Evolutionary conservation across 2,888 invertebrate genomes (phyloP), one percentile per base, ranked within the genome.

Genomic region (Micoletzkya japonica): DNA sequence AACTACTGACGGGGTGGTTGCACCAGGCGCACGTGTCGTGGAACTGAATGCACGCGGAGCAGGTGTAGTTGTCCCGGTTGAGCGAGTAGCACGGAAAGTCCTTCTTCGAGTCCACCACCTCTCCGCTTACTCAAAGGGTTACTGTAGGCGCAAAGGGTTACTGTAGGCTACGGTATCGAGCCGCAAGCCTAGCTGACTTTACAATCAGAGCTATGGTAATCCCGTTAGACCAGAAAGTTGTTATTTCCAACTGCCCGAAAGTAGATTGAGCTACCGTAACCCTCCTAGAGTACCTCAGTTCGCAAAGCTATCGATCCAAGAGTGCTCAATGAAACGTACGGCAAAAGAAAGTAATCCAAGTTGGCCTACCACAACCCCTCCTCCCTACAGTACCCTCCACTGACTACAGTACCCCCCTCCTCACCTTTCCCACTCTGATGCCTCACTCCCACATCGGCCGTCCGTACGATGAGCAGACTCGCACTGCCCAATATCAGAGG

Each of bases 1-100:
- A 44, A n/a, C 14, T 17, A 72, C 80, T 72, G 34, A 84, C 85
- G 72, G 80, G 79, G 32, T 77, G 74, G 50, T 77, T 77, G 73
- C 85, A 85, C 85, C 85, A 85, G 17, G 85, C 85, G 67, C 85
- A 85, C 1, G 82, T 76, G 49, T 82, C 83, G 70, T 85, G 85
- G 50, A 80, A 73, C 61, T 82, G 83, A 60, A 85, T 85, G 71
- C 85, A 85, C 0, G 78, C 79, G 7, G 77, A 76, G 73, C 85
- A 85, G 32, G 85, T 85, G 75, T 85, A 84, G 73, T 86, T 85
- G 39, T 86, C 84, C 2, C 79, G 69, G 17, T 83, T 74, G 57
- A 86, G 73, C 4, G 83, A 83, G 71, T 84, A 80, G 71, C 86
- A 86, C 20, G 85, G 82, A 70, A 84, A 85, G 37, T 82, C 82